phyloP scores from a whole-genome alignment of 2,113 vertebrate genomes.

The Ranitomeya variabilis region DNA sequence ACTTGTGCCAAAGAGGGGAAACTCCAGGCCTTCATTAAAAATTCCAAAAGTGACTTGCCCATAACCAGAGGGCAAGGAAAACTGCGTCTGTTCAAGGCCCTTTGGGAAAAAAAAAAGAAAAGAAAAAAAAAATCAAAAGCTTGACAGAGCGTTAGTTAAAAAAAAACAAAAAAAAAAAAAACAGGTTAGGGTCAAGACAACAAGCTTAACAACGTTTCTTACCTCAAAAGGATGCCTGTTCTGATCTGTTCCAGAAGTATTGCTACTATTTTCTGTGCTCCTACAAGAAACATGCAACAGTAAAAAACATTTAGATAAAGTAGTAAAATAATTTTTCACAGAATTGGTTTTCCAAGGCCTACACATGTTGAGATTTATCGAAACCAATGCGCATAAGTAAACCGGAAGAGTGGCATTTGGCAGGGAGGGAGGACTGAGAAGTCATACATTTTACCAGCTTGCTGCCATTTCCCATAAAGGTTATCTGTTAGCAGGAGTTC shows the following conservation, averaged over 20 bases:
- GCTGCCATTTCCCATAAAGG: too few species aligned
- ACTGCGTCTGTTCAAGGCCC: constrained; percentile 86
- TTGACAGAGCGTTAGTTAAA: neutral
- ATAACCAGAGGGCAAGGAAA: constrained; percentile 87
- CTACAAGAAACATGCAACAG: constrained; percentile 60
- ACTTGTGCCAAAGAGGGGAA: constrained; percentile 77
- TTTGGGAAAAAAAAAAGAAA: constrained; percentile 61
- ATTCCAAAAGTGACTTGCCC: constrained; percentile 91
- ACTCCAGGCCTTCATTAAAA: constrained; percentile 88
- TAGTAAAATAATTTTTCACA: too few species aligned
- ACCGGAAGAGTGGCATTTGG: too few species aligned
- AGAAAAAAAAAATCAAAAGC: neutral
- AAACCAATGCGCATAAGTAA: too few species aligned
- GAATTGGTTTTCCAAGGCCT: too few species aligned
- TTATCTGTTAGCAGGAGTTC: too few species aligned
- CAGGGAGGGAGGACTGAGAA: too few species aligned
- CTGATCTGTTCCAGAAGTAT: constrained; percentile 77
- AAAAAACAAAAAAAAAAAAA: neutral
- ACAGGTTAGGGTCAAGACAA: neutral
- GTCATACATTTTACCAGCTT: too few species aligned
- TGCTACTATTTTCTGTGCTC: constrained; percentile 84
- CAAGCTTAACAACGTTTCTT: constrained; percentile 44
- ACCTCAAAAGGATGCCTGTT: constrained; percentile 89
- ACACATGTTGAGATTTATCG: too few species aligned
- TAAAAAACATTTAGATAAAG: neutral